These are phyloP conservation scores for Cheilosia scutellata DNA, from an alignment of 2,888 invertebrate genomes.

Conservation along the genomic window DNA sequence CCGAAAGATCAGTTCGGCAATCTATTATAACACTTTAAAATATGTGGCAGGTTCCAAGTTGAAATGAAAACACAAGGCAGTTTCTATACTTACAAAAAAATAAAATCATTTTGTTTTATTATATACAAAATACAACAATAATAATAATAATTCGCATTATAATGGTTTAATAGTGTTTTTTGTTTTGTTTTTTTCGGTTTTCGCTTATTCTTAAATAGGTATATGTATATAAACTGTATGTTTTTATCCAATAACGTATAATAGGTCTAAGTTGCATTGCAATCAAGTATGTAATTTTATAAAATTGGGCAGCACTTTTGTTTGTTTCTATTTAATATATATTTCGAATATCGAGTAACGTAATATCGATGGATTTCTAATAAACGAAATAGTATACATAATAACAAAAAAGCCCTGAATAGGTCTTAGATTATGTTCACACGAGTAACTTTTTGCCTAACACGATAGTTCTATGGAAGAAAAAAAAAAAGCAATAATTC, in stretches of 20 bases:
- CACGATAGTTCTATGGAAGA: too few species aligned
- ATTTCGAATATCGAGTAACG: constrained; percentile 46
- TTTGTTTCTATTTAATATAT: constrained; percentile 20
- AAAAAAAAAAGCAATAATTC: too few species aligned
- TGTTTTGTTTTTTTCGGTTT: constrained; percentile 21
- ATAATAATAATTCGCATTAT: constrained; percentile 66
- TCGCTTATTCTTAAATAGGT: constrained; percentile 44
- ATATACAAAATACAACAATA: constrained; percentile 74
- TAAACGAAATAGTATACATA: constrained; percentile 26
- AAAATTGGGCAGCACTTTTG: constrained; percentile 67
- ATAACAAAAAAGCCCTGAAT: constrained; percentile 10
- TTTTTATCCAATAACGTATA: constrained; percentile 44
- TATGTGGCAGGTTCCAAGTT: neutral
- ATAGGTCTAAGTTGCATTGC: constrained; percentile 63
- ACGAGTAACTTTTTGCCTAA: too few species aligned
- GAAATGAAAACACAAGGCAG: neutral
- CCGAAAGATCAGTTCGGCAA: too few species aligned
- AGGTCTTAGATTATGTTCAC: too few species aligned
- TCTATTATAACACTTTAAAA: neutral
- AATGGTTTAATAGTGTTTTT: constrained; percentile 61
- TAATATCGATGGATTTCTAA: constrained; percentile 37
- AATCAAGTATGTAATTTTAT: constrained; percentile 34
- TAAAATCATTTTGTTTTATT: constrained; percentile 63
- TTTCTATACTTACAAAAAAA: constrained; percentile 57
- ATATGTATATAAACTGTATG: constrained; percentile 33